phyloP scores from a whole-genome alignment of 1,140 invertebrate species.

The Sinella curviseta region DNA sequence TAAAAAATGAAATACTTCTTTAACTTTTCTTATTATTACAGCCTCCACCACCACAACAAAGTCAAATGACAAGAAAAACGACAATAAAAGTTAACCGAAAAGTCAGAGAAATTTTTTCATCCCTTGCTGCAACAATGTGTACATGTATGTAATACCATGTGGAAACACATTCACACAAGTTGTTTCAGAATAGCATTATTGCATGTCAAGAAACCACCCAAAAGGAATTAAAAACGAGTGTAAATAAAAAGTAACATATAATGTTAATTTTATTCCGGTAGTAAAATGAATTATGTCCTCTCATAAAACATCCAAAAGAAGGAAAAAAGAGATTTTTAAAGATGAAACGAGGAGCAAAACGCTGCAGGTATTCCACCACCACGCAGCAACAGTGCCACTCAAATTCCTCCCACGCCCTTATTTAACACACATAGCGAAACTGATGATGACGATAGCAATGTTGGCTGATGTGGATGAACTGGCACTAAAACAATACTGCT shows the following conservation, averaged over 20 bases:
- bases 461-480: no score
- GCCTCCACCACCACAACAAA: not conserved
- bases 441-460: not conserved
- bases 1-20: no score
- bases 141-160: not conserved
- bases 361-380: not conserved
- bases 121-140: not conserved
- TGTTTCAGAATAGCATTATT: not conserved
- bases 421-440: not conserved
- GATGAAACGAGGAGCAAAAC: not conserved
- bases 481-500: no score
- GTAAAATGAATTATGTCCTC: not conserved
- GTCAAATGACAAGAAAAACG: not conserved
- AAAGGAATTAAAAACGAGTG: no score
- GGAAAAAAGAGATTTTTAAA: not conserved
- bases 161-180: no score
- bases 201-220: not conserved
- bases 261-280: slow-evolving; percentile 1
- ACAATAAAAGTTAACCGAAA: not conserved
- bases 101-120: not conserved
- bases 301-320: not conserved
- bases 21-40: no score
- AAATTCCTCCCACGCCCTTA: not conserved
- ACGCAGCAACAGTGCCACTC: not conserved
- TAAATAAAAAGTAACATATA: no score